Evolutionary conservation across 2,113 vertebrate genomes (phyloP), one percentile per base, ranked within the genome.

Genomic region (Gallinago undulata): DNA sequence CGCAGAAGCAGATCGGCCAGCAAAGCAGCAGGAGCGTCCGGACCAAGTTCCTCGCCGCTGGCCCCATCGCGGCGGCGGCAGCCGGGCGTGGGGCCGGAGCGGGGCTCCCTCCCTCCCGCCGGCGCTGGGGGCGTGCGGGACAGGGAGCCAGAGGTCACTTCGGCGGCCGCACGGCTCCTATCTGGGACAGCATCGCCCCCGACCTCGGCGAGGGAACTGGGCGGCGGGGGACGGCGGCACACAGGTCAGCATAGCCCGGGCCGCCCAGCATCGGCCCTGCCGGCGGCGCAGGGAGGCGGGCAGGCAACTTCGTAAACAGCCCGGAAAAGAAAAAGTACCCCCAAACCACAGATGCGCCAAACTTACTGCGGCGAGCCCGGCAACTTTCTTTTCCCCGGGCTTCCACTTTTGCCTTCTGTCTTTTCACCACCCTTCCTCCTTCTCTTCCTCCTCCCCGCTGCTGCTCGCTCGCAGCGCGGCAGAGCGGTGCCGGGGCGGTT

Each of bases 1-100:
- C 90, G 83, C 98, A 98, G 75, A 92, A 60, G 19, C 96, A 19
- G 64, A 96, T 76, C 88, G 98, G 96, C 25, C 86, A 96, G 97
- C 82, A 94, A 15, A 94, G 37, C 86, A 69, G 41, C 43, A 79
- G 68, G 11, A 90, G 62, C 2, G 51, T 28, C 59, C 1, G 64
- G 14, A 43, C 14, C 7, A n/a, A 67, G 72, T 15, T 35, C 15
- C 87, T 17, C 28, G 14, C 6, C 59, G 56, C 48, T 1, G 62
- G 69, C 23, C 89, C 90, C 97, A 97, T 96, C 0, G 19, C 4
- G 28, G 63, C 33, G 8, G 73, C 43, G 21, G 63, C 23, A 10
- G 85, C 53, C 47, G 22, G 10, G n/a, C 47, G 24, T 1, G 25
- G 4, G 63, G 75, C 68, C 63, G 74, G 78, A 45, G 48, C 41